Evolutionary conservation across 92 coral and sea anemone genomes (phyloP).

Genomic region (Palythoa caribaeorum): DNA sequence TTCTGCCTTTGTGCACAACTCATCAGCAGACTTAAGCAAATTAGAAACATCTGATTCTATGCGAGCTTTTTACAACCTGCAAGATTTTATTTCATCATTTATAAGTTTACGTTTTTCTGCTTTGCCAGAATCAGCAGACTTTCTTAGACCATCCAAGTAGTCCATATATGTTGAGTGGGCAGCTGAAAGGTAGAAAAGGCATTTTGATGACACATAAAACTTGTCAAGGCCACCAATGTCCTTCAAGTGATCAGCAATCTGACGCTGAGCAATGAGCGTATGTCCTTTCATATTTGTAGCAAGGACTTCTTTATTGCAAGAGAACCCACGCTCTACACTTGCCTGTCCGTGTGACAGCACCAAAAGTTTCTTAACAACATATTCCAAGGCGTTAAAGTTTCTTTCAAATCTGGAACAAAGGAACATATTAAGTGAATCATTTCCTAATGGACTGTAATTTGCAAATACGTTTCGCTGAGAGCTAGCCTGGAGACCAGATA

Average conservation of each 20-base stretch:
- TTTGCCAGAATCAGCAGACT: conserved; percentile 6
- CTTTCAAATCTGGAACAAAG: conserved; percentile 50
- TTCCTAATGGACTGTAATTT: conserved; percentile 4
- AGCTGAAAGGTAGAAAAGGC: conserved; percentile 11
- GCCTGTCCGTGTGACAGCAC: conserved; percentile 57
- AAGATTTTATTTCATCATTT: conserved; percentile 19
- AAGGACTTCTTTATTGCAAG: conserved; percentile 1
- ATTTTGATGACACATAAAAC: conserved; percentile 1
- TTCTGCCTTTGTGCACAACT: background rate
- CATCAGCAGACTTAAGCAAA: background rate
- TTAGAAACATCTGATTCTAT: conserved; percentile 5
- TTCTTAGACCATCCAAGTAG: conserved; percentile 5
- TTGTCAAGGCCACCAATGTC: conserved; percentile 8
- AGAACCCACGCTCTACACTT: background rate
- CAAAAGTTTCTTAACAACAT: conserved; percentile 39
- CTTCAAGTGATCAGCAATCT: conserved; percentile 21
- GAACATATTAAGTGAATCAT: conserved; percentile 36
- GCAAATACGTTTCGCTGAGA: background rate
- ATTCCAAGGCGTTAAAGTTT: conserved; percentile 37
- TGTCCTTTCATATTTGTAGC: conserved; percentile 3
- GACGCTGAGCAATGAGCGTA: background rate
- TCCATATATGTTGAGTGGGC: conserved; percentile 9
- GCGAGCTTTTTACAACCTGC: conserved; percentile 10
- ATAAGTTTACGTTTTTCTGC: conserved; percentile 25
- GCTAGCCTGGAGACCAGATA: background rate